Conservation (phyloP, 2,797 vertebrate genomes). For the Helicolenus hilgendorfi region DNA sequence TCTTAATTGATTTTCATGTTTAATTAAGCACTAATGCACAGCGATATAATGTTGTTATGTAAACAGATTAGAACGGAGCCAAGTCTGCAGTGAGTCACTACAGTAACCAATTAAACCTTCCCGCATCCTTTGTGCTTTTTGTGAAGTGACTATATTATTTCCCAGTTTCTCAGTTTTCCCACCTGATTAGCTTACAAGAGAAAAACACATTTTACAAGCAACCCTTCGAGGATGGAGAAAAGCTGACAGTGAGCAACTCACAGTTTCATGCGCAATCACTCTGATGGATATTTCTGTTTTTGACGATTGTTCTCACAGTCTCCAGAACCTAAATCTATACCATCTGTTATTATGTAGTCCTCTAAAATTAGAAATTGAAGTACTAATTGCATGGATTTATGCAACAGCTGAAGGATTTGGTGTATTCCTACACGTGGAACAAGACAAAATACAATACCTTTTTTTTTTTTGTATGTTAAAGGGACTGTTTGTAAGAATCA, state of each 20-base stretch:
- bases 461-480: not conserved
- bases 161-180: not conserved
- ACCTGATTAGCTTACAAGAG: not conserved
- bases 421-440: not conserved
- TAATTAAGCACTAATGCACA: not conserved
- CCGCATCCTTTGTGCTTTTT: not conserved
- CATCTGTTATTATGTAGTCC: slow-evolving; percentile 43
- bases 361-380: slow-evolving; percentile 13
- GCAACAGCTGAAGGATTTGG: slow-evolving; percentile 48
- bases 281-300: slow-evolving; percentile 21
- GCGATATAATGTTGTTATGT: not conserved
- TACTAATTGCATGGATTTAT: slow-evolving; percentile 44
- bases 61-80: not conserved
- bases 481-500: no score
- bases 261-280: not conserved
- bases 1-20: slow-evolving; percentile 5
- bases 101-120: not conserved
- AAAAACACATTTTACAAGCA: slow-evolving; percentile 3
- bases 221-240: not conserved
- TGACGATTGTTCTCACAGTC: slow-evolving; percentile 5
- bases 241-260: not conserved
- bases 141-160: not conserved
- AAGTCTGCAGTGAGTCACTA: not conserved
- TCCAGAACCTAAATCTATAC: slow-evolving; percentile 20
- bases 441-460: slow-evolving; percentile 13